Percentiles rank a stretch among this genome's conserved stretches.
phyloP scores from a whole-genome alignment of 2,797 vertebrate genomes.

The Emys orbicularis region DNA sequence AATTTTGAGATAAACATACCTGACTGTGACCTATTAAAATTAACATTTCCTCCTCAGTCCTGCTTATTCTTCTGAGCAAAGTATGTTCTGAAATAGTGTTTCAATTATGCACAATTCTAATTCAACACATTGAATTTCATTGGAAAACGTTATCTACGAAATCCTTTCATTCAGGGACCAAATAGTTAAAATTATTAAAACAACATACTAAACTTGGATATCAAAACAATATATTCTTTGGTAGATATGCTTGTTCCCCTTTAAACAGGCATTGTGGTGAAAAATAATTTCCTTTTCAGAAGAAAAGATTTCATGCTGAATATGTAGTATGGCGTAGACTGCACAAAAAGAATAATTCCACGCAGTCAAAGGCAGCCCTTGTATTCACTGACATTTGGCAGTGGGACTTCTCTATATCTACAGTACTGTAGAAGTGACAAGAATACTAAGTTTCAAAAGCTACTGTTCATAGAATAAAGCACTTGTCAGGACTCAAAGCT shows the following conservation, averaged over 20 bases:
- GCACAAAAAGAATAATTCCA: background rate
- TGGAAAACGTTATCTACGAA: background rate
- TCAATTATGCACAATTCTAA: conserved; percentile 1
- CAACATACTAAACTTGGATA: background rate
- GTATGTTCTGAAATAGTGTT: conserved; percentile 29
- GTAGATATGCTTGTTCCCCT: background rate
- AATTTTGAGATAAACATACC: conserved; percentile 9
- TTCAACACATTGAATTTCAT: background rate
- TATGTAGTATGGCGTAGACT: background rate
- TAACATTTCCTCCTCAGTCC: background rate
- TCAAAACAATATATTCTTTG: conserved; percentile 21
- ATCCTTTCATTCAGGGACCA: background rate
- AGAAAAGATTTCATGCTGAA: background rate
- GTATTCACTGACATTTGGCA: conserved; percentile 44
- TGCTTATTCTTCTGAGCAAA: background rate
- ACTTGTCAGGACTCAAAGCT: background rate
- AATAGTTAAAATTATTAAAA: background rate
- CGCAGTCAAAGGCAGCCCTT: conserved; percentile 21
- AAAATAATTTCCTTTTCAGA: background rate
- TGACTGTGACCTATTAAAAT: conserved; percentile 24
- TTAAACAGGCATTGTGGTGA: background rate
- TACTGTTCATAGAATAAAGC: background rate
- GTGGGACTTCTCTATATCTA: background rate
- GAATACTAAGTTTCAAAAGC: conserved; percentile 54
- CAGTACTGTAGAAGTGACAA: conserved; percentile 28